A percentile compares a stretch with the other conserved stretches of the same genome.
Evolutionary conservation across 2,888 invertebrate genomes (phyloP).

Genomic region (Auanema sp.): DNA sequence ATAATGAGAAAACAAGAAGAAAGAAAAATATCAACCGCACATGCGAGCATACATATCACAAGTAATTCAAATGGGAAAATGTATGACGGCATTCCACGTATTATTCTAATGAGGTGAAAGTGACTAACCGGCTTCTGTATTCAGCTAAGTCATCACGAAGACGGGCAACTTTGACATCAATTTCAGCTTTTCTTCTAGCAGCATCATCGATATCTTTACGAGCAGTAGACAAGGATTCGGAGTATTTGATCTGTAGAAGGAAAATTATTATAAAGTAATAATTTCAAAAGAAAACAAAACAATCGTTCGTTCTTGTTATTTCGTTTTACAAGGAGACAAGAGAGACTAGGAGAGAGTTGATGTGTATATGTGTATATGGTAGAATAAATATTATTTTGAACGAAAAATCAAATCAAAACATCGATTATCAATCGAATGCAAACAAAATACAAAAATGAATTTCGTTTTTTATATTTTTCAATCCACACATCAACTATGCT

Average conservation of each 20-base stretch:
- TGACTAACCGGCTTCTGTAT: constrained; percentile 56
- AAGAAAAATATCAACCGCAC: not conserved
- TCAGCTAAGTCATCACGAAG: constrained; percentile 67
- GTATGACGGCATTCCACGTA: too few species aligned
- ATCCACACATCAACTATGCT: too few species aligned
- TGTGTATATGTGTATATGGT: too few species aligned
- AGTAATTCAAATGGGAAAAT: not conserved
- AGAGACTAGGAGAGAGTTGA: too few species aligned
- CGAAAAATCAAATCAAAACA: too few species aligned
- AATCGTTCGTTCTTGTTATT: not conserved
- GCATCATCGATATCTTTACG: constrained; percentile 68
- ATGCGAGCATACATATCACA: not conserved
- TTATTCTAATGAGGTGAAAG: not conserved
- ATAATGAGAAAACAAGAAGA: not conserved
- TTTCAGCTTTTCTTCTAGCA: constrained; percentile 67
- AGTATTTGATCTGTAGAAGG: constrained; percentile 64
- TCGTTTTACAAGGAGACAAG: not conserved
- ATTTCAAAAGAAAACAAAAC: too few species aligned
- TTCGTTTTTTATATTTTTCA: too few species aligned
- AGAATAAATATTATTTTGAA: too few species aligned
- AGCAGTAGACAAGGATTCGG: constrained; percentile 68
- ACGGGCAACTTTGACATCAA: constrained; percentile 67
- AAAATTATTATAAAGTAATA: too few species aligned
- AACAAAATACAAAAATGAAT: too few species aligned
- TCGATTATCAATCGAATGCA: too few species aligned